Conservation (phyloP, 2,113 vertebrate genomes). For the Pao palembangensis region DNA sequence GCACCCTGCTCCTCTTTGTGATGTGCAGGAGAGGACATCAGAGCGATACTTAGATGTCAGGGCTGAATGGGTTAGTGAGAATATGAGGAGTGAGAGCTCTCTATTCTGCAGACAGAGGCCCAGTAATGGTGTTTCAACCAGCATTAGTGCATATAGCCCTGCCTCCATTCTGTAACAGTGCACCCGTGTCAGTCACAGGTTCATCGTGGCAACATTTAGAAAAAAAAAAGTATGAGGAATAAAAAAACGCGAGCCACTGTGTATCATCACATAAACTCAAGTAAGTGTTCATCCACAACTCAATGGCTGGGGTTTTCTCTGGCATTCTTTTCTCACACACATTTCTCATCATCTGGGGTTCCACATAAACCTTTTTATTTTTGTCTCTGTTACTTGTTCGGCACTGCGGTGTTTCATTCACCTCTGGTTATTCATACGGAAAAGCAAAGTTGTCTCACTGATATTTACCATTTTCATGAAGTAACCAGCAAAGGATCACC, state of each 20-base stretch:
- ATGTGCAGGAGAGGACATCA: slow-evolving; percentile 48
- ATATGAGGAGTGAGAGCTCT: slow-evolving; percentile 51
- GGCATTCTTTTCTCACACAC: too few species aligned
- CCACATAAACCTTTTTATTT: too few species aligned
- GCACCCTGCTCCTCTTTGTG: slow-evolving; percentile 47
- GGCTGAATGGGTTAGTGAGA: slow-evolving; percentile 23
- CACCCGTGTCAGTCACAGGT: slow-evolving; percentile 23
- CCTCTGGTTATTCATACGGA: too few species aligned
- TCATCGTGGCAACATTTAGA: slow-evolving; percentile 12
- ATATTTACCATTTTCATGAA: too few species aligned
- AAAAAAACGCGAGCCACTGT: background rate
- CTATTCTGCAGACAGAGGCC: slow-evolving; percentile 32
- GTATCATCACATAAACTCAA: too few species aligned
- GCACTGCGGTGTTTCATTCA: too few species aligned
- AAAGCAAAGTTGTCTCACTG: too few species aligned
- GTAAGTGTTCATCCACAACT: too few species aligned
- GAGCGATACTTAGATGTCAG: slow-evolving; percentile 42
- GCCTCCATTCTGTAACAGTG: slow-evolving; percentile 39
- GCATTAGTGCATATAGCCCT: slow-evolving; percentile 26
- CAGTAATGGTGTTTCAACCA: slow-evolving; percentile 44
- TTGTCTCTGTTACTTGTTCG: too few species aligned
- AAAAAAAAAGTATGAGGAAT: background rate
- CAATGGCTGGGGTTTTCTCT: too few species aligned
- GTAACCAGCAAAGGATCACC: too few species aligned
- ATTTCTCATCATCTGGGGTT: too few species aligned